Evolutionary conservation across 2,888 invertebrate species (phyloP).

Genomic region (Bibio marci): DNA sequence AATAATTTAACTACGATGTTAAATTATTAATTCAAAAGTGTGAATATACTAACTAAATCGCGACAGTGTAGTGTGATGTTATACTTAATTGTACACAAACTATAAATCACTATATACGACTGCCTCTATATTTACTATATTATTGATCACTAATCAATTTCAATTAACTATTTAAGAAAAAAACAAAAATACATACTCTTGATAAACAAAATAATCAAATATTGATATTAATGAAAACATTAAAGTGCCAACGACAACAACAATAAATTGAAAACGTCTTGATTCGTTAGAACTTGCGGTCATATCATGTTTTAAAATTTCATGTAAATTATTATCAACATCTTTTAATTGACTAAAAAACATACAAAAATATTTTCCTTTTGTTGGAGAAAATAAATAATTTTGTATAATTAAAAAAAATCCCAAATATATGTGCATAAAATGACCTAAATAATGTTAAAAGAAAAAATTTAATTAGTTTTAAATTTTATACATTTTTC

Average conservation of each 20-base stretch:
- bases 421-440: not conserved
- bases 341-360: not conserved
- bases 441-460: not conserved
- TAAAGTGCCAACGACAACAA: not conserved
- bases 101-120: too few relatives aligned
- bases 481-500: too few relatives aligned
- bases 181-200: constrained; percentile 4
- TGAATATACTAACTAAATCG: too few relatives aligned
- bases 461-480: too few relatives aligned
- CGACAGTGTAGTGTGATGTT: too few relatives aligned
- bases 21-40: too few relatives aligned
- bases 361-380: not conserved
- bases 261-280: constrained; percentile 2
- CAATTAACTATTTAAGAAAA: not conserved
- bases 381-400: not conserved
- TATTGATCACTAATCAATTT: too few relatives aligned
- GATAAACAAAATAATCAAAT: constrained; percentile 6
- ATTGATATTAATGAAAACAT: constrained; percentile 3
- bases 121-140: too few relatives aligned
- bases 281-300: too few relatives aligned
- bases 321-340: not conserved
- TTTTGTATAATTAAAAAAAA: not conserved
- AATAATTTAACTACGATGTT: too few relatives aligned
- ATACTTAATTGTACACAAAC: too few relatives aligned
- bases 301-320: too few relatives aligned